Percentiles rank a stretch among this genome's conserved stretches.
phyloP scores from a whole-genome alignment of 2,888 invertebrate genomes.

The Tachina lurida region DNA sequence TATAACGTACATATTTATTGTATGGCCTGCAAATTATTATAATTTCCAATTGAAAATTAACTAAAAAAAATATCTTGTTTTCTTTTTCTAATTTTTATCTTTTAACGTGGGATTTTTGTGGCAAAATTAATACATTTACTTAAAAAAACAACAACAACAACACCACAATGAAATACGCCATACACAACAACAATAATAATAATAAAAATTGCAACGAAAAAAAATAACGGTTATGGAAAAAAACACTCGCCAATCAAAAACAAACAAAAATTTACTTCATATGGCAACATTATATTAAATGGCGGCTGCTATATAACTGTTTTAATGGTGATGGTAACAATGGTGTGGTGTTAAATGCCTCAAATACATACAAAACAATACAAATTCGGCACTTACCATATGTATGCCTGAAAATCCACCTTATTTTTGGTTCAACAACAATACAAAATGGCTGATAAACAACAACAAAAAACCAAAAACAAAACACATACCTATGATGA shows the following conservation, averaged over 20 bases:
- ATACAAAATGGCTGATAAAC: constrained; percentile 46
- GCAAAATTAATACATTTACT: constrained; percentile 5
- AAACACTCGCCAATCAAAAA: neutral
- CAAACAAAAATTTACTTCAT: neutral
- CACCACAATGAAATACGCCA: neutral
- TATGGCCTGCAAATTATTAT: constrained; percentile 25
- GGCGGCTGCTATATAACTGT: neutral
- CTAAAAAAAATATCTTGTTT: constrained; percentile 33
- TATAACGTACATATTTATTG: neutral
- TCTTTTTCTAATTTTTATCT: constrained; percentile 34
- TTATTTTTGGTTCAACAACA: constrained; percentile 18
- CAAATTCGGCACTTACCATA: constrained; percentile 21
- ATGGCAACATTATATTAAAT: constrained; percentile 30
- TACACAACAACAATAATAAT: constrained; percentile 14
- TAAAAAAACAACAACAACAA: constrained; percentile 11
- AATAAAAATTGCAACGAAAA: neutral
- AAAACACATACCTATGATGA: neutral
- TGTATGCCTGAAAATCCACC: constrained; percentile 5
- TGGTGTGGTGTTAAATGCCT: constrained; percentile 27
- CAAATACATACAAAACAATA: constrained; percentile 6
- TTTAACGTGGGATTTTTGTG: constrained; percentile 6
- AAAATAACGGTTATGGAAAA: neutral
- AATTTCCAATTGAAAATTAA: constrained; percentile 54
- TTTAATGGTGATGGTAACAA: constrained; percentile 8
- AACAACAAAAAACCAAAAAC: neutral